Evolutionary conservation across 2,113 vertebrate species (phyloP), one percentile per base, ranked within the genome.

Genomic region (Syngnathoides biaculeatus): DNA sequence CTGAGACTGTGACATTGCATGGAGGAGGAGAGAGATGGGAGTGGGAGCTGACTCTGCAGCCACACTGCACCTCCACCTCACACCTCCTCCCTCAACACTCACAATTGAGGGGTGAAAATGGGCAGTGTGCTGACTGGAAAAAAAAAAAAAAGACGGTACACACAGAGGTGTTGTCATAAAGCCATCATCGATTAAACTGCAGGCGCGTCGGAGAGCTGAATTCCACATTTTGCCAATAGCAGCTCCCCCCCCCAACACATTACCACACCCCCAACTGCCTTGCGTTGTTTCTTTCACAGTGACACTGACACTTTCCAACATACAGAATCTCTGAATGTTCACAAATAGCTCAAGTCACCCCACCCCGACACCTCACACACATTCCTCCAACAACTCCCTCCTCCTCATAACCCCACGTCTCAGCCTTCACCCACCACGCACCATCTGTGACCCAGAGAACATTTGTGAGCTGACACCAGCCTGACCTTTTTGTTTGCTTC

Each of bases 391-490:
- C 72, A 65, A 65, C 79, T 82, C 83, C 80, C 83, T 75, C 76
- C 68, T 57, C 65, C 56, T 77, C 52, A 70, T 78, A 77, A 84
- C 55, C 82, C 85, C 63, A 53, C 64, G 68, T 76, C 74, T 84
- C 71, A 87, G 74, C 78, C 60, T 81, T 78, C 64, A 55, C 69
- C 68, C 81, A 57, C 60, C 60, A 68, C 58, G 58, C 77, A 35
- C 86, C 86, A 88, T 90, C 84, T 90, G 89, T 86, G 86, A 89
- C 86, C 84, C 77, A 67, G 53, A 79, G 80, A 87, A 80, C 79
- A 71, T 64, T 50, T 72, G 77, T 38, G 78, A 65, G 77, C 71
- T 56, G 69, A 84, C 84, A 84, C 77, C 67, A 73, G 72, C 24
- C 77, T 85, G 87, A 88, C 86, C 89, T 87, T 88, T 85, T 85